phyloP scores from a whole-genome alignment of 2,888 invertebrate genomes.

The Phytoseiulus persimilis region DNA sequence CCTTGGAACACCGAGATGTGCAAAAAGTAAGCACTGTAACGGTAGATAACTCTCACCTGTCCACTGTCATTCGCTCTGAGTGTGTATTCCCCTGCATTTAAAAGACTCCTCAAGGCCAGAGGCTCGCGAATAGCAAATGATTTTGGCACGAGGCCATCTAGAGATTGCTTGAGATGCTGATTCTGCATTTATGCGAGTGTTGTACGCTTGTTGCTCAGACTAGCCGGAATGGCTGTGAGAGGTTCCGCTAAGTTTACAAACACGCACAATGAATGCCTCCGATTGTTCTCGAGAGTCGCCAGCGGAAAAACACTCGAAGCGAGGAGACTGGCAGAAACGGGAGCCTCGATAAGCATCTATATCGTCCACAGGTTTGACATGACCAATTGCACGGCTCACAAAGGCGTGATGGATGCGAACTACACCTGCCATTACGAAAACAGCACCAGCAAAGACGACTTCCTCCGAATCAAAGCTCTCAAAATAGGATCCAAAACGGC shows the following conservation, averaged over 20 bases:
- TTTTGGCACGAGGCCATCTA: not conserved
- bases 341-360: not conserved
- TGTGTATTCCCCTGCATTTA: slow-evolving; percentile 42
- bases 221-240: not conserved
- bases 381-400: slow-evolving; percentile 50
- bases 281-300: not conserved
- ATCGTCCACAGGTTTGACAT: slow-evolving; percentile 6
- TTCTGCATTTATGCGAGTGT: not conserved
- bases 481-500: slow-evolving; percentile 50
- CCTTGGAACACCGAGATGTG: slow-evolving; percentile 51
- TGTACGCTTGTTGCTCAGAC: not conserved
- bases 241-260: not conserved
- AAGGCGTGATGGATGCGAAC: slow-evolving; percentile 50
- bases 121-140: not conserved
- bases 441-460: slow-evolving; percentile 44
- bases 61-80: slow-evolving; percentile 41
- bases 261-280: not conserved
- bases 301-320: not conserved
- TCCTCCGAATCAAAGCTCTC: slow-evolving; percentile 45
- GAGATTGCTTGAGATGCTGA: not conserved
- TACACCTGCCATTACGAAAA: slow-evolving; percentile 47
- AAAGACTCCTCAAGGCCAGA: not conserved
- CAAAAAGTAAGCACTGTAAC: not conserved
- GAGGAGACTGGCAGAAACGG: not conserved
- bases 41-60: not conserved